phyloP scores from a whole-genome alignment of 1,140 invertebrate genomes.

The Diachasmimorpha longicaudata region DNA sequence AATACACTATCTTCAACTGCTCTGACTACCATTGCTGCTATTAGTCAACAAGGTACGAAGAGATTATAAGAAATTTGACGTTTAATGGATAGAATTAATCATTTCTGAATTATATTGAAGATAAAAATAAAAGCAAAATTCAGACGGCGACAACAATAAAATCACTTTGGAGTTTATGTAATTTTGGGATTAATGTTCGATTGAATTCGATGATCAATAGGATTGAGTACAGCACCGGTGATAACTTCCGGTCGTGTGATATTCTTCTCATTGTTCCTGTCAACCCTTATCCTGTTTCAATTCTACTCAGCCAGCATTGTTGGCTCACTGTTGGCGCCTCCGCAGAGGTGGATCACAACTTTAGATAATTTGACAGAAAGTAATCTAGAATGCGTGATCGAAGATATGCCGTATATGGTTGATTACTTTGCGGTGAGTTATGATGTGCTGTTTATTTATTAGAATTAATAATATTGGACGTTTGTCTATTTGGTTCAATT shows the following conservation, averaged over 20 bases:
- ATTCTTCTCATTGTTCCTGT: slow-evolving; percentile 69
- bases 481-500: too few relatives aligned
- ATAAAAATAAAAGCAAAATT: too few relatives aligned
- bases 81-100: too few relatives aligned
- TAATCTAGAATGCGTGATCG: slow-evolving; percentile 66
- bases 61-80: too few relatives aligned
- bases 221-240: slow-evolving; percentile 58
- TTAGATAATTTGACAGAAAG: slow-evolving; percentile 68
- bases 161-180: too few relatives aligned
- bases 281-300: slow-evolving; percentile 70
- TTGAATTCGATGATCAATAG: background rate
- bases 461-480: too few relatives aligned
- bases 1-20: slow-evolving; percentile 37
- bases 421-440: slow-evolving; percentile 63
- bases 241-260: slow-evolving; percentile 66
- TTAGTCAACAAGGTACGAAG: slow-evolving; percentile 61
- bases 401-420: slow-evolving; percentile 68
- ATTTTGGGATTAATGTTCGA: background rate
- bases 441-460: background rate
- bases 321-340: slow-evolving; percentile 70
- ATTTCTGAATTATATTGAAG: too few relatives aligned
- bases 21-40: slow-evolving; percentile 55
- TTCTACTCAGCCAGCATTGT: slow-evolving; percentile 79
- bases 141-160: too few relatives aligned
- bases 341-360: slow-evolving; percentile 69